These are phyloP conservation scores for Emys orbicularis DNA, from an alignment of 2,797 vertebrate species.

Conservation along the genomic window DNA sequence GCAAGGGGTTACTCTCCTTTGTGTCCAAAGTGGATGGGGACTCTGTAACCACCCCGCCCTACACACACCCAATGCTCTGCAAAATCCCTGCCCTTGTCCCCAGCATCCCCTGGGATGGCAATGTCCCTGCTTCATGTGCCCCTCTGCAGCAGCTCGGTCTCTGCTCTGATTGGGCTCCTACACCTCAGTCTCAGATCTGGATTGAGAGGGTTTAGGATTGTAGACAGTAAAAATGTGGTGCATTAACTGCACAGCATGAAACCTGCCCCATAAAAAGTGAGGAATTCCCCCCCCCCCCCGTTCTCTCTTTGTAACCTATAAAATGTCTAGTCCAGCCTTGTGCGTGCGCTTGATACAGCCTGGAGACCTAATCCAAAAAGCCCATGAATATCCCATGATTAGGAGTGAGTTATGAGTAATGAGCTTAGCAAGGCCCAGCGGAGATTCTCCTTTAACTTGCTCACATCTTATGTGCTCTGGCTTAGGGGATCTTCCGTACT, in stretches of 20 bases:
- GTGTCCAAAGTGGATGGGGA: not conserved
- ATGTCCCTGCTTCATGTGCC: no score
- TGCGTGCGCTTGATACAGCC: not conserved
- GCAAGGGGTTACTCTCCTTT: not conserved
- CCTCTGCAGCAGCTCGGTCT: not conserved
- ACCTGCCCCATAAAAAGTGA: conserved; percentile 56
- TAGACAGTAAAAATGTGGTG: conserved; percentile 18
- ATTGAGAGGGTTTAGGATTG: conserved; percentile 46
- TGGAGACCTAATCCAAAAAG: conserved; percentile 38
- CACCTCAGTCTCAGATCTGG: not conserved
- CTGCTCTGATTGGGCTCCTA: not conserved
- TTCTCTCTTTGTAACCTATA: not conserved
- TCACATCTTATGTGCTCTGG: not conserved
- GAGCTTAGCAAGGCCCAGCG: not conserved
- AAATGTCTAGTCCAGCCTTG: conserved; percentile 41
- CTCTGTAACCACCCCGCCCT: no score
- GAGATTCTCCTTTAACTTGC: not conserved
- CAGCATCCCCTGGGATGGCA: not conserved
- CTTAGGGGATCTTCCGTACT: not conserved
- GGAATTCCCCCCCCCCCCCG: not conserved
- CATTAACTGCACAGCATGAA: conserved; percentile 29
- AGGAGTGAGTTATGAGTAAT: not conserved
- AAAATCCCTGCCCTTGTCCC: rapidly evolving
- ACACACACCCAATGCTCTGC: not conserved
- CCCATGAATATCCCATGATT: not conserved